These are phyloP conservation scores for Drosophila testacea DNA, from an alignment of 2,888 invertebrate genomes.

Conservation along the genomic window DNA sequence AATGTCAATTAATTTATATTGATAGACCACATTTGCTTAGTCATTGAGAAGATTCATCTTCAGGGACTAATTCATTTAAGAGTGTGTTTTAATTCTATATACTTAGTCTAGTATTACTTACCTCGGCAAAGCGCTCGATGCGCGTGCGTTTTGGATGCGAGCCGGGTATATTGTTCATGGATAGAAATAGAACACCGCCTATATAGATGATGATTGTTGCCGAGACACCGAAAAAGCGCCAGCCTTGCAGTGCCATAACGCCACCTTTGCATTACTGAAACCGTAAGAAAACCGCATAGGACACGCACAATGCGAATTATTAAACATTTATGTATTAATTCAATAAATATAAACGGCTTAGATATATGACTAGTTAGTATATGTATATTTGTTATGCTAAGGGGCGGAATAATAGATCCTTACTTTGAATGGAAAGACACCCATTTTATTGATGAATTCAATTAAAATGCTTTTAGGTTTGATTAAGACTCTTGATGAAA, in stretches of 20 bases:
- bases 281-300: not conserved
- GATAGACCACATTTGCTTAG: not conserved
- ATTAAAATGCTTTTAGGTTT: slow-evolving; percentile 39
- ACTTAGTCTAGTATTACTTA: slow-evolving; percentile 42
- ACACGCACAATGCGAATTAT: not conserved
- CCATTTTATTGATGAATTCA: slow-evolving; percentile 56
- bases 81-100: not conserved
- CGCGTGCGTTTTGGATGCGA: slow-evolving; percentile 82
- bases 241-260: slow-evolving; percentile 85
- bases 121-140: slow-evolving; percentile 83
- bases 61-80: not conserved
- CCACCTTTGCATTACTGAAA: slow-evolving; percentile 81
- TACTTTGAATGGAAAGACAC: slow-evolving; percentile 25
- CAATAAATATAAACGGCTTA: not conserved
- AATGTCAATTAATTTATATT: too few relatives aligned
- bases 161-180: slow-evolving; percentile 84
- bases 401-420: slow-evolving; percentile 3
- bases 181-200: slow-evolving; percentile 84
- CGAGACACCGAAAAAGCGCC: slow-evolving; percentile 85
- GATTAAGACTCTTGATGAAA: not conserved
- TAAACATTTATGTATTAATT: slow-evolving; percentile 8
- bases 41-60: not conserved
- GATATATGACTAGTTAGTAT: not conserved
- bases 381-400: slow-evolving; percentile 9
- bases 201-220: slow-evolving; percentile 85